Base-by-base conservation (phyloP, 2,888 invertebrate species). In the Malthinus seriepunctatus region DNA sequence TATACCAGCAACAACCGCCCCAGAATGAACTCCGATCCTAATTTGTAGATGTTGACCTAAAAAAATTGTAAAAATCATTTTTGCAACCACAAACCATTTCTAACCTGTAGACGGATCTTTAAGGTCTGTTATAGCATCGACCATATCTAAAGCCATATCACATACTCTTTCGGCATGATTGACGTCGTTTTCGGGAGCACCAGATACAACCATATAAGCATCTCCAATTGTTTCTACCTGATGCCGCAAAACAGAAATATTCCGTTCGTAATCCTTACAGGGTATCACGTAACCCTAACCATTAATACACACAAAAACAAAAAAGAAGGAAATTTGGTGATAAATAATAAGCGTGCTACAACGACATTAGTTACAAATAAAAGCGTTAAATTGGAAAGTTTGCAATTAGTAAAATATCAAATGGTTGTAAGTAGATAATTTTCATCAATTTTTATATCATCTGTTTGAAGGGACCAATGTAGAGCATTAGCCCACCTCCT, bases 181-280 rank as follows among this genome's bases (percentile, higher is more conserved):
- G 50, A 84, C 84, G 73, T 94, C 93, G 70, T 91, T 90, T 67
- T 92, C 91, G 0, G 97, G 97, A 0, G 96, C 96, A 0, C 97
- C 97, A 0, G 95, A 92, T 0, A 97, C 97, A 0, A 97, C 95
- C 97, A 98, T 97, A 76, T 97, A 98, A 0, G 97, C 97, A 75
- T 98, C 97, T 0, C 97, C 97, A 67, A 97, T 97, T 0, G 97
- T 97, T 81, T 97, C 97, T 35, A 95, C 94, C 94, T 95, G 76
- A 31, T 71, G 66, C 54, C 52, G 51, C 60, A 64, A 61, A 62
- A 59, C 56, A 63, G 42, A 63, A 60, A 51, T 44, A 56, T 55
- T 58, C 56, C 46, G 15, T 51, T 54, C 57, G 62, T 64, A 61
- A 65, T 56, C 61, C 58, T 52, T 60, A 53, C 47, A 54, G 52